Base-by-base conservation (phyloP, 1,140 invertebrate species). In the Probaryconus sp. region DNA sequence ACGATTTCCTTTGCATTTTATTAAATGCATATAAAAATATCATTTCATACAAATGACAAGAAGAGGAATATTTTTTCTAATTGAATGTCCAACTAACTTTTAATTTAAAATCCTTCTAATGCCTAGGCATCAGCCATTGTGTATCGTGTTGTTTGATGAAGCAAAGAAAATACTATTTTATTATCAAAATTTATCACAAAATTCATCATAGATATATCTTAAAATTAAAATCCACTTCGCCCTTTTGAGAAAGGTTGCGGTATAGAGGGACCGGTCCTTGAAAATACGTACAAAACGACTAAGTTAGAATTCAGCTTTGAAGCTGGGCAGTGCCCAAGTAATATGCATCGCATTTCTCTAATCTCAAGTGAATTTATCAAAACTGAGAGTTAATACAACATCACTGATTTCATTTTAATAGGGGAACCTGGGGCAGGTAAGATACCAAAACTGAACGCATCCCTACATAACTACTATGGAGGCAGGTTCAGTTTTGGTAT, bases 161-260 rank as follows among this genome's bases (percentile, higher is more conserved):
- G 42, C 24, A 61, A 63, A 24, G 21, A 3, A 63, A 48, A 51
- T 11, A 53, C 31, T 17, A 14, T 60, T 26, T 65, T 69, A 55
- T 48, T 69, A 30, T 31, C 53, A 56, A 75, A 70, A 67, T 65
- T 76, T 76, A 70, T 76, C 60, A 38, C 40, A 38, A 65, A 65
- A 76, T 70, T 55, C 65, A 76, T 76, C 72, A 70, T 40, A 20
- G 26, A 53, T 60, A 26, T 64, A 69, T 75, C 64, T 69, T n/a
- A 60, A 37, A 33, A 75, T 38, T 5, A 53, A 65, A 69, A 64
- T 58, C 64, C 64, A 64, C 45, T 69, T 69, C 45, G 64, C 50
- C 64, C 58, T 58, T 64, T 9, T 3, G 28, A 38, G 7, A 35
- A 50, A 33, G 43, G 50, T 48, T 68, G 56, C 33, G 63, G 56